Conservation (phyloP, 1,140 invertebrate species). For the Dryas iulia region DNA sequence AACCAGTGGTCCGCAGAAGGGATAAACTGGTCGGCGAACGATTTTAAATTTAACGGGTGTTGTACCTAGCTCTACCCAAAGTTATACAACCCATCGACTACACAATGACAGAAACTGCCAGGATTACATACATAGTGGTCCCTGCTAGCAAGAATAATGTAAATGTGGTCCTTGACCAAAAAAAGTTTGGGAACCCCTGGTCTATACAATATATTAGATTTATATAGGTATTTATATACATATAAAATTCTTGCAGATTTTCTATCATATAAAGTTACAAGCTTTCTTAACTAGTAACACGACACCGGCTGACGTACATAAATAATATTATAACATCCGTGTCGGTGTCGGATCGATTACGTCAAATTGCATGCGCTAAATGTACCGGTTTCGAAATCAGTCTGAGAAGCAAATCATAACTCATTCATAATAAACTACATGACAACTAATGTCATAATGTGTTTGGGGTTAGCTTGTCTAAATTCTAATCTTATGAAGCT, state of each 20-base stretch:
- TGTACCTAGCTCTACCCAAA: no score
- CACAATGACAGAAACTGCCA: no score
- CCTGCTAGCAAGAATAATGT: no score
- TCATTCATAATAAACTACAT: neutral
- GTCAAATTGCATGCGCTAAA: slow-evolving; percentile 1
- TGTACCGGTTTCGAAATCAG: neutral
- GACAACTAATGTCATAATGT: neutral
- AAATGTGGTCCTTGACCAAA: no score
- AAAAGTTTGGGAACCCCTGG: no score
- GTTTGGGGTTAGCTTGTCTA: no score
- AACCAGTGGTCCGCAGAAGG: no score
- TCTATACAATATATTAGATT: neutral
- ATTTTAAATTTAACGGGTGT: no score
- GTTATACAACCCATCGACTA: no score
- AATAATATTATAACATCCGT: slow-evolving; percentile 10
- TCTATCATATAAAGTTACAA: neutral
- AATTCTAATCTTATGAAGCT: no score
- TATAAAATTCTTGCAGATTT: neutral
- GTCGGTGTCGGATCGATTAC: slow-evolving; percentile 12
- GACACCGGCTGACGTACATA: neutral
- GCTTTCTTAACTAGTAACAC: slow-evolving; percentile 12
- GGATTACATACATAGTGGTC: no score
- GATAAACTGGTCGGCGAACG: no score
- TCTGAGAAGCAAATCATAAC: neutral
- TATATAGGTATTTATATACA: neutral